Conservation (phyloP, 2,797 vertebrate genomes). For the Catharus ustulatus region DNA sequence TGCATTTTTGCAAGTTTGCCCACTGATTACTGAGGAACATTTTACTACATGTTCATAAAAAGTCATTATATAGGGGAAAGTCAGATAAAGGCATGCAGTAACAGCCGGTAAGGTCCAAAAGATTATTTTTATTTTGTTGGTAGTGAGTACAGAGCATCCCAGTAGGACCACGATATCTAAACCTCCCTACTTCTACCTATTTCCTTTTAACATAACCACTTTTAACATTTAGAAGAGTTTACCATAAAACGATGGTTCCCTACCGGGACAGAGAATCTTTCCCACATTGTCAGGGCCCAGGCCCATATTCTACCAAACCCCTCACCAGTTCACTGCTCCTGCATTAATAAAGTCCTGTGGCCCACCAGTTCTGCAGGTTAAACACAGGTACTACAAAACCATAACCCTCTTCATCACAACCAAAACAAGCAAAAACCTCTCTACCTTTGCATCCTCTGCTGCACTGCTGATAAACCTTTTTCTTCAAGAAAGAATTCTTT, state of each 20-base stretch:
- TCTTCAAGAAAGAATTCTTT: background rate
- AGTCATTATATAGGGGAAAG: background rate
- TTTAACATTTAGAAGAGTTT: background rate
- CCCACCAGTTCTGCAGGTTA: background rate
- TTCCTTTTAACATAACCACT: background rate
- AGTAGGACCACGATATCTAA: background rate
- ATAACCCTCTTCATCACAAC: background rate
- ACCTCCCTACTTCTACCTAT: background rate
- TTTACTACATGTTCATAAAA: background rate
- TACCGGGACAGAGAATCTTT: background rate
- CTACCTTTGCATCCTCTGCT: background rate
- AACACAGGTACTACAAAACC: background rate
- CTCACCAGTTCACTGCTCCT: background rate
- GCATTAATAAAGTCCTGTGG: background rate
- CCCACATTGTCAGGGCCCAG: background rate
- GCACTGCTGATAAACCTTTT: fast-evolving
- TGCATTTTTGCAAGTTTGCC: background rate
- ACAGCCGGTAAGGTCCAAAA: background rate
- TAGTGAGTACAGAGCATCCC: background rate
- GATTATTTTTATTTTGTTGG: background rate
- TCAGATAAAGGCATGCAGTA: background rate
- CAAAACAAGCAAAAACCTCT: background rate
- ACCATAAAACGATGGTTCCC: background rate
- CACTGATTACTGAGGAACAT: background rate
- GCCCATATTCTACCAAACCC: too few relatives aligned